These are phyloP conservation scores for Piliocolobus tephrosceles DNA, from an alignment of 2,113 vertebrate genomes.

Conservation along the genomic window DNA sequence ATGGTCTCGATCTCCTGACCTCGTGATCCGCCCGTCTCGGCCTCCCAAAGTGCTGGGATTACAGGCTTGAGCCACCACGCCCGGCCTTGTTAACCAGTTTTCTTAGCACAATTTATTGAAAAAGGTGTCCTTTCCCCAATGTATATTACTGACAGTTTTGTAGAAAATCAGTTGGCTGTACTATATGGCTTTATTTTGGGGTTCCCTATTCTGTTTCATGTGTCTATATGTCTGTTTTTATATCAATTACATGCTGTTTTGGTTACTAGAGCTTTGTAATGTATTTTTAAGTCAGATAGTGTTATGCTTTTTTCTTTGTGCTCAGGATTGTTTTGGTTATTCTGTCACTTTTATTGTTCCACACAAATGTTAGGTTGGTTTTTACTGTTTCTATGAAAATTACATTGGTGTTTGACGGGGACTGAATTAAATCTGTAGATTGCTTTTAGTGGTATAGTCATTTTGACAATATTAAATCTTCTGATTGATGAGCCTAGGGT, in stretches of 20 bases:
- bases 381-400: neutral
- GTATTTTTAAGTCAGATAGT: neutral
- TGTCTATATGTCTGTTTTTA: neutral
- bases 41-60: no score
- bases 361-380: neutral
- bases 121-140: neutral
- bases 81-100: neutral
- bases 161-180: neutral
- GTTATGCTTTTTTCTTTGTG: neutral
- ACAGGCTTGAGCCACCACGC: no score
- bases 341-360: neutral
- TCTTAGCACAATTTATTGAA: neutral
- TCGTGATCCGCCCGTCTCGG: no score
- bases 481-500: neutral
- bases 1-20: no score
- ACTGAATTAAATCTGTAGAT: neutral
- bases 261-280: neutral
- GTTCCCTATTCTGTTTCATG: neutral
- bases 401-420: neutral
- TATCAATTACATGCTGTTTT: neutral
- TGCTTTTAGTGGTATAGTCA: neutral
- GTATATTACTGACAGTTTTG: neutral
- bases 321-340: neutral
- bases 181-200: neutral
- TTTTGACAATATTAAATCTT: neutral